A percentile compares a stretch with the other conserved stretches of the same genome.
Conservation (phyloP, 2,113 vertebrate genomes). For the Lagopus muta region DNA sequence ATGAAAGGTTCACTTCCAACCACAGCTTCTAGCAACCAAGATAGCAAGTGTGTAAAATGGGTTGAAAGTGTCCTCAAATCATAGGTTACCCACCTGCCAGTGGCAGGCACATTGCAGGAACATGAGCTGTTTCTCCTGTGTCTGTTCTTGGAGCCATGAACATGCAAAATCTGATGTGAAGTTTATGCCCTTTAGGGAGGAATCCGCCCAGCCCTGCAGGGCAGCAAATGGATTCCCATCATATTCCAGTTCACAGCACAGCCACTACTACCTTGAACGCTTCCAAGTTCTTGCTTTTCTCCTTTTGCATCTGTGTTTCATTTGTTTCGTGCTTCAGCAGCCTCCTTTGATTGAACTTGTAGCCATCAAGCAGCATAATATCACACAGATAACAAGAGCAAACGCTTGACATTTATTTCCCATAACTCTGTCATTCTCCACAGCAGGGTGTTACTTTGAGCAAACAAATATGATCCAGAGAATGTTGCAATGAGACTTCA, state of each 20-base stretch:
- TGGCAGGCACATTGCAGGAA: background rate
- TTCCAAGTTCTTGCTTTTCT: background rate
- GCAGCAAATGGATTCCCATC: background rate
- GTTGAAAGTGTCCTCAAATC: background rate
- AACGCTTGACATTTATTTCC: background rate
- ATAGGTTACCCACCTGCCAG: rapidly evolving
- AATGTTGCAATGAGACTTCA: background rate
- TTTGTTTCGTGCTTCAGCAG: background rate
- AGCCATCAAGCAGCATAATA: background rate
- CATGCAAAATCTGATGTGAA: background rate
- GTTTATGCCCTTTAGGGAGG: background rate
- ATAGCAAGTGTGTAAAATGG: background rate
- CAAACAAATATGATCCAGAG: background rate
- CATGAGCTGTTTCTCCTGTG: background rate
- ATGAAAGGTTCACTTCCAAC: background rate
- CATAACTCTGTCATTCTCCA: background rate
- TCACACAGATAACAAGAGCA: background rate
- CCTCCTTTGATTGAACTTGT: background rate
- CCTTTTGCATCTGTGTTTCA: background rate
- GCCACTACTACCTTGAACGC: rapidly evolving
- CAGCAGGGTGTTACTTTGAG: background rate
- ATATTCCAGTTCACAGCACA: background rate
- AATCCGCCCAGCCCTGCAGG: rapidly evolving
- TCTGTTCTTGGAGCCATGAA: background rate
- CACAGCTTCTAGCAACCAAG: background rate